Evolutionary conservation across 2,113 vertebrate species (phyloP), one percentile per base, ranked within the genome.

Genomic region (Lutjanus erythropterus): DNA sequence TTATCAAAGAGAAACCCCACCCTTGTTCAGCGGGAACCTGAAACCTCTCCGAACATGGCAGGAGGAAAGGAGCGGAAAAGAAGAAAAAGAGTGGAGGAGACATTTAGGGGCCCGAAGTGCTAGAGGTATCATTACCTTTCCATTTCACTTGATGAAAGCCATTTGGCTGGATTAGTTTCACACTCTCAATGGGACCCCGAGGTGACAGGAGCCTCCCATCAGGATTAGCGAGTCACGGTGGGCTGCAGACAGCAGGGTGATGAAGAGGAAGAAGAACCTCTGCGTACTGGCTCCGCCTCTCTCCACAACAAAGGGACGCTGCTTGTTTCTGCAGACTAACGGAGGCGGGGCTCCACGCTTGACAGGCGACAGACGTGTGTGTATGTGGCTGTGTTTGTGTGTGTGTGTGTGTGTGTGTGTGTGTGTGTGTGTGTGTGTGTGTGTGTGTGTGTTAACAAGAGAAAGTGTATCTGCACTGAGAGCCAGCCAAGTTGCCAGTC

Each of bases 101-200:
- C 87, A 74, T 83, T 89, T 64, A 71, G 68, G 67, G 78, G 68
- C 82, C 84, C 69, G 42, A 44, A 74, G 80, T 72, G 87, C 69
- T 79, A 81, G 78, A 86, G 78, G 90, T 87, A 85, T 86, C 86
- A 89, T 89, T 92, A 86, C 86, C 81, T 84, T 84, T 84, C 85
- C 89, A 87, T 92, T 88, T 85, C 62, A 80, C 77, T 81, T 88
- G 84, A 91, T 92, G 92, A 89, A 91, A 90, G 73, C 84, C 75
- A 92, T 92, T 93, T 84, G 81, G 82, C 80, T 87, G 86, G 85
- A 91, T 93, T 91, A 82, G 86, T 91, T 89, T 92, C 88, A 89
- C 88, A 85, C 85, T 73, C 76, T 88, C 72, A 77, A 41, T 66
- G 50, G 72, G 74, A 78, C 85, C 88, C 83, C 2, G 67, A 83